Base-by-base conservation (phyloP, 2,797 vertebrate species). In the Sebastes flavidus region DNA sequence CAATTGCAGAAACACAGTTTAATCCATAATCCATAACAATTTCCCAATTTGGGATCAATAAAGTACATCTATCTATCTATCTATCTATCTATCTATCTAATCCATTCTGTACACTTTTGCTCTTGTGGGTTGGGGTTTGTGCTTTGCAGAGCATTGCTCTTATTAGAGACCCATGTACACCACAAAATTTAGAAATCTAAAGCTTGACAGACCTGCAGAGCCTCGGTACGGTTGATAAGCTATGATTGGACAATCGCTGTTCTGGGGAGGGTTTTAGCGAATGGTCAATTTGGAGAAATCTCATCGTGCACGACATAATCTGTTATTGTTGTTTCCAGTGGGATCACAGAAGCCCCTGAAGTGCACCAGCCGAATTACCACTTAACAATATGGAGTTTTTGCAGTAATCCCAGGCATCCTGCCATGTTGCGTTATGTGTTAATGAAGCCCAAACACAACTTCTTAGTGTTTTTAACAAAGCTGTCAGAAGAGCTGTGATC, bases 401-500 rank as follows among this genome's bases (percentile, higher is more conserved):
- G 14, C 16, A 80, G 49, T 81, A 56, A 75, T 89, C 77, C 52
- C 77, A 78, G 18, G 58, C 46, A 34, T 80, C 68, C 85, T 77
- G 67, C 74, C 65, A 72, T 38, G 70, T 58, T 75, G 69, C 3
- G 1, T 60, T 70, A 30, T 80, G 69, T 74, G 75, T 73, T 86
- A 82, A 87, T 71, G 65, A 82, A 69, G 72, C 80, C 54, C 22
- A 38, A 75, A 84, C 75, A 65, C 38, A 42, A 32, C 38, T 14
- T 81, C 81, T 81, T 71, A 65, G 61, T 84, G 83, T 82, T 87
- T 89, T 16, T 78, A 81, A 83, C 72, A 14, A 85, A 85, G 87
- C 85, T 84, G 84, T 82, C 85, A 77, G 77, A 70, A 24, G 86
- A 78, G 82, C 89, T 89, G 87, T 81, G 88, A 87, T 90, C 77